Evolutionary conservation across 2,797 vertebrate species (phyloP), one percentile per base, ranked within the genome.

Genomic region (Hyperoplus lanceolatus): DNA sequence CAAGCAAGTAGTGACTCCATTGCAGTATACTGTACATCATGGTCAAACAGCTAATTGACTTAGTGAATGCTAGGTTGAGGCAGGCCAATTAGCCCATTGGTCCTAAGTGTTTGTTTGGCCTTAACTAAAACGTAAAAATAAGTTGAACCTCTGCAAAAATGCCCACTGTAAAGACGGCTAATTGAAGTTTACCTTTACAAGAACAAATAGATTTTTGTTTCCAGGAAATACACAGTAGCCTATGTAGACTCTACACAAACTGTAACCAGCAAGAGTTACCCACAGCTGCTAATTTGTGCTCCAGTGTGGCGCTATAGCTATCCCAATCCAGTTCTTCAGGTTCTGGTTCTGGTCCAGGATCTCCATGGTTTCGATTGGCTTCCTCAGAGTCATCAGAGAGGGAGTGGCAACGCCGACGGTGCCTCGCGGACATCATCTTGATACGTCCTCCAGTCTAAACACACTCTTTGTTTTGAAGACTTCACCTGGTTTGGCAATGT

Each of bases 291-390:
- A 92, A 73, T 79, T 84, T 94, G 80, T 93, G 90, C 83, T 95
- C 93, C 88, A 95, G 81, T 9, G 93, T 90, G 73, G 92, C 90
- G 75, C 94, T 94, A 78, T 92, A 96, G 70, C 90, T 73, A 75
- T 96, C 95, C 95, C 95, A 96, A 55, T 95, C 95, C 83, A 96
- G 84, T 18, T 96, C 95, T 55, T 96, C 95, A 4, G 91, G 80
- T 67, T 96, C 95, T 6, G 89, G 83, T 84, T 95, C 94, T 13
- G 90, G 80, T 77, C 87, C 94, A 18, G 87, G 77, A 46, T 93
- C 92, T 59, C 69, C 62, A n/a, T 85, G 90, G 59, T 78, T 77
- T 58, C 92, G 87, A 66, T 77, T 90, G 73, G 85, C 42, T 58
- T 91, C 90, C 67, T 91, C 90, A 1, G 77, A 86, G 38, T 90